Evolutionary conservation across 2,797 vertebrate species (phyloP).

Genomic region (Spheniscus humboldti): DNA sequence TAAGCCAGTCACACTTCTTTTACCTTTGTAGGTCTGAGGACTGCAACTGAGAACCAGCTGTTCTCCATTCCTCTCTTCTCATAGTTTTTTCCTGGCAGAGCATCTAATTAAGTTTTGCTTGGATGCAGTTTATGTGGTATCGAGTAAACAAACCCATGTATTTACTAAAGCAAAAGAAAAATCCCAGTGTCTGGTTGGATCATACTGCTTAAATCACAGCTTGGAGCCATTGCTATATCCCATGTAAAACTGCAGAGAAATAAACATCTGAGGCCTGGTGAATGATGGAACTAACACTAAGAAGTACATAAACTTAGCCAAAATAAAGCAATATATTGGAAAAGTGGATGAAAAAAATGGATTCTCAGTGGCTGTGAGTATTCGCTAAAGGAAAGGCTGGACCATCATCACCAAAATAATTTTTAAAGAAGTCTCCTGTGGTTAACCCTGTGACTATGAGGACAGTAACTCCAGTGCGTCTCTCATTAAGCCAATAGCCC

Average conservation of each 20-base stretch:
- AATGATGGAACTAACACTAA: neutral
- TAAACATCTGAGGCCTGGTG: neutral
- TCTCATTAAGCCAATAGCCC: neutral
- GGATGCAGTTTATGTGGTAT: neutral
- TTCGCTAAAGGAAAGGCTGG: neutral
- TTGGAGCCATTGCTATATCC: neutral
- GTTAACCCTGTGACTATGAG: neutral
- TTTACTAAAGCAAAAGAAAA: slow-evolving; percentile 13
- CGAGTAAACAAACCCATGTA: neutral
- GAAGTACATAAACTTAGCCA: neutral
- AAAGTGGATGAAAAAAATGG: neutral
- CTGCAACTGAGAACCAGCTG: neutral
- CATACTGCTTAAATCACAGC: neutral
- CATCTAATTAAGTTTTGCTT: slow-evolving; percentile 9
- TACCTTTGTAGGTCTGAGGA: neutral
- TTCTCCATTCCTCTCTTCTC: neutral
- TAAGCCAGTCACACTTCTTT: neutral
- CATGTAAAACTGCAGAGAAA: neutral
- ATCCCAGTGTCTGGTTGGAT: neutral
- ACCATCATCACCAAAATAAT: neutral
- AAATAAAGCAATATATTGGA: neutral
- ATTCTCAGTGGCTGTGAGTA: neutral
- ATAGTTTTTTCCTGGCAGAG: neutral
- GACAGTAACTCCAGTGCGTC: neutral
- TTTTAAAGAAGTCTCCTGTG: neutral